Evolutionary conservation across 1,140 invertebrate species (phyloP).

Genomic region (Pseudobourletiella spinata): DNA sequence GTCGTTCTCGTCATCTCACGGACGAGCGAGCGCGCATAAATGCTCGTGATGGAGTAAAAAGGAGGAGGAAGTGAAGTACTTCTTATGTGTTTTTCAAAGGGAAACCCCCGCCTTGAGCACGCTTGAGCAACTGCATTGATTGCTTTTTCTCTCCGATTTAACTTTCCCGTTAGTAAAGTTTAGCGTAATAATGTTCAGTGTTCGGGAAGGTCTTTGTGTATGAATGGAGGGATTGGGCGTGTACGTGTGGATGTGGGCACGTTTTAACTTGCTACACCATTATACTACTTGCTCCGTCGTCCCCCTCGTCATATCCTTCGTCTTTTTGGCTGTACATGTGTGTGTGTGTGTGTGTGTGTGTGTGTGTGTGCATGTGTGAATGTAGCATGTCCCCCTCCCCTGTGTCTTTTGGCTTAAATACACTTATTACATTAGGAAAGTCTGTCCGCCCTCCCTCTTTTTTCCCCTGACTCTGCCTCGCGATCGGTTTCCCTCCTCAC

Average conservation of each 20-base stretch:
- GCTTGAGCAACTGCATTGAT: conserved; percentile 21
- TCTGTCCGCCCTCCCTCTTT: neutral
- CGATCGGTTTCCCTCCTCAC: neutral
- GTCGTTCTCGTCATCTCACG: no score
- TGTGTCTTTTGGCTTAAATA: neutral
- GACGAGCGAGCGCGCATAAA: no score
- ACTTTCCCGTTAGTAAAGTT: conserved; percentile 9
- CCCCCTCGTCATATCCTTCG: neutral
- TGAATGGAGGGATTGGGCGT: neutral
- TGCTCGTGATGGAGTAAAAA: no score
- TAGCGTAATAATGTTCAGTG: conserved; percentile 8
- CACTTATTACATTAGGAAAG: neutral
- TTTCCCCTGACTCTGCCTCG: neutral
- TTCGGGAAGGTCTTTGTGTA: neutral
- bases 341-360: neutral
- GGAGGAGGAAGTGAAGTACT: no score
- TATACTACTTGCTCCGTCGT: neutral
- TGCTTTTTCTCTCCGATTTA: conserved; percentile 30
- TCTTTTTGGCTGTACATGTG: neutral
- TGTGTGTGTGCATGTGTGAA: neutral
- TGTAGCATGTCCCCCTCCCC: no score
- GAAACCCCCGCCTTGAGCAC: no score
- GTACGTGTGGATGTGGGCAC: neutral
- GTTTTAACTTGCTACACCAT: no score
- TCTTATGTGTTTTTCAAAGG: conserved; percentile 17